Conservation (phyloP, 2,113 vertebrate species). For the Elephantulus edwardii region DNA sequence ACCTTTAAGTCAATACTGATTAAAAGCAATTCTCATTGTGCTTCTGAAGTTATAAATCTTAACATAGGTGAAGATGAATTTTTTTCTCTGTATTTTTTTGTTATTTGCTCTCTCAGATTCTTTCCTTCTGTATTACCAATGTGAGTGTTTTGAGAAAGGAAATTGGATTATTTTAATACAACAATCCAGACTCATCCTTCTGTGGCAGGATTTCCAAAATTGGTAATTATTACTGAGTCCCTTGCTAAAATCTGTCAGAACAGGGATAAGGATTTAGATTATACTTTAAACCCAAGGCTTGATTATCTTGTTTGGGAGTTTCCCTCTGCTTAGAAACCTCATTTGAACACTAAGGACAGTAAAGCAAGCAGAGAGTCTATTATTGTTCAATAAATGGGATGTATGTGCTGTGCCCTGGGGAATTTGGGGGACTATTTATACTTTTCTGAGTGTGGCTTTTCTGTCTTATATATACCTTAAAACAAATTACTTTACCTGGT, state of each 20-base stretch:
- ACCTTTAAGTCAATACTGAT: too few species aligned
- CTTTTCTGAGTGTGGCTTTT: background rate
- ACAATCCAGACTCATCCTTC: conserved; percentile 29
- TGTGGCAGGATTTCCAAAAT: conserved; percentile 52
- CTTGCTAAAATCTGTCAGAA: conserved; percentile 53
- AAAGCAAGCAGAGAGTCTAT: conserved; percentile 2
- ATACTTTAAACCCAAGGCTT: conserved; percentile 28
- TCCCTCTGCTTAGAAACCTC: conserved; percentile 30
- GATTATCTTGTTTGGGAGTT: conserved; percentile 12
- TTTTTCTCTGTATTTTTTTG: background rate
- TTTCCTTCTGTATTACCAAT: background rate
- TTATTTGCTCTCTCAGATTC: background rate
- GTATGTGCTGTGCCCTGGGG: background rate
- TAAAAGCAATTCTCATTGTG: background rate
- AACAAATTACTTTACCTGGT: background rate
- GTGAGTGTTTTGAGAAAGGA: conserved; percentile 35
- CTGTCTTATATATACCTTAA: conserved; percentile 20
- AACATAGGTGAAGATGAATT: background rate
- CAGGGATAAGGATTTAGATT: conserved; percentile 36
- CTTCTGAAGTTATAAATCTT: background rate
- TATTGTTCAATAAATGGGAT: background rate
- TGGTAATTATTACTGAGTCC: conserved; percentile 49
- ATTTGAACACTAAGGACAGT: background rate
- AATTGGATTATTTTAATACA: conserved; percentile 62
- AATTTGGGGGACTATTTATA: background rate